phyloP scores from a whole-genome alignment of 1,140 invertebrate genomes.

The Conopomorpha cramerella region DNA sequence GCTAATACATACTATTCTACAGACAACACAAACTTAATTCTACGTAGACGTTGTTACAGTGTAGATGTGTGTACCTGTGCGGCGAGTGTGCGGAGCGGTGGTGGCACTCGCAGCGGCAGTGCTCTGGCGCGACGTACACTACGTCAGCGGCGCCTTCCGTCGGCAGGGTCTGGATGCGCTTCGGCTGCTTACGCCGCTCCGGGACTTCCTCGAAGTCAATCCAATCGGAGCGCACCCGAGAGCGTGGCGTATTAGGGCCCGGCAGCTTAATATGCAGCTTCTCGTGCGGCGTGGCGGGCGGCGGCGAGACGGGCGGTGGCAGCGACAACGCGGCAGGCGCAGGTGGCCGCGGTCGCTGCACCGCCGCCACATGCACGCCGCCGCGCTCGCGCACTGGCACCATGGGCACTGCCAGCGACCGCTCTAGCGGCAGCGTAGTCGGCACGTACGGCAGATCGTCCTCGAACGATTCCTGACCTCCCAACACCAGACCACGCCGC shows the following conservation, averaged over 20 bases:
- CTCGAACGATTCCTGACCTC: slow-evolving; percentile 84
- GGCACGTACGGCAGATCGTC: slow-evolving; percentile 86
- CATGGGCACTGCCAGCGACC: slow-evolving; percentile 78
- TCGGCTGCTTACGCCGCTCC: slow-evolving; percentile 75
- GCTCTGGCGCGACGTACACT: slow-evolving; percentile 79
- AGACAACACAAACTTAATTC: too few species aligned
- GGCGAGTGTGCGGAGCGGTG: too few species aligned
- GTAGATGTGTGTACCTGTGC: too few species aligned
- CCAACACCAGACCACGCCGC: slow-evolving; percentile 74
- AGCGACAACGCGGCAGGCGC: slow-evolving; percentile 84
- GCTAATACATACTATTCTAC: too few species aligned
- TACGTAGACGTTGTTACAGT: too few species aligned
- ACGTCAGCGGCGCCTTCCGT: slow-evolving; percentile 43
- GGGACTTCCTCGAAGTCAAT: slow-evolving; percentile 86
- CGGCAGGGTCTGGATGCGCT: slow-evolving; percentile 79
- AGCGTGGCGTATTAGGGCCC: slow-evolving; percentile 3
- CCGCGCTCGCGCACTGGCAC: slow-evolving; percentile 74
- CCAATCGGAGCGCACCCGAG: slow-evolving; percentile 61
- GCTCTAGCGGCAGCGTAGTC: slow-evolving; percentile 81
- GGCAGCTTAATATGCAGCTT: slow-evolving; percentile 44
- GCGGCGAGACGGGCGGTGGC: slow-evolving; percentile 81
- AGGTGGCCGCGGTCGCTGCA: slow-evolving; percentile 83
- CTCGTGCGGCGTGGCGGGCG: slow-evolving; percentile 75
- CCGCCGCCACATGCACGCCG: slow-evolving; percentile 78
- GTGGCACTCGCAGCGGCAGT: slow-evolving; percentile 83